Conservation (phyloP, 2,113 vertebrate genomes). For the Carettochelys insculpta region DNA sequence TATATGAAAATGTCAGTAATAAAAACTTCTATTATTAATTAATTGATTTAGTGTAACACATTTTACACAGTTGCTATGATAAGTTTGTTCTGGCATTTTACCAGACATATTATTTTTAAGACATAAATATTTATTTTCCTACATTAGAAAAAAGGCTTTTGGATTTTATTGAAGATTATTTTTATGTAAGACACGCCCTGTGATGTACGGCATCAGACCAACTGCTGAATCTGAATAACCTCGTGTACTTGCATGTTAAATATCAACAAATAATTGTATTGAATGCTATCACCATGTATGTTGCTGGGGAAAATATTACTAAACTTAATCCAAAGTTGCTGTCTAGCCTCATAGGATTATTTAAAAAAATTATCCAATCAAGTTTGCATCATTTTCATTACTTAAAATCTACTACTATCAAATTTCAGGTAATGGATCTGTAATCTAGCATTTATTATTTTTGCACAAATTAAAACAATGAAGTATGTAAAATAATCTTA, state of each 20-base stretch:
- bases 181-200: neutral
- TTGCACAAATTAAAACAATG: slow-evolving; percentile 5
- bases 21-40: slow-evolving; percentile 17
- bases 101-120: neutral
- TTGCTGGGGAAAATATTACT: neutral
- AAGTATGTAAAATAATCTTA: slow-evolving; percentile 44
- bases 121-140: neutral
- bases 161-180: neutral
- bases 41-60: neutral
- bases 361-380: slow-evolving; percentile 17
- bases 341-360: slow-evolving; percentile 8
- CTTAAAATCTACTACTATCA: slow-evolving; percentile 42
- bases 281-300: neutral
- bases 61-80: too few relatives aligned
- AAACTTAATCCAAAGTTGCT: slow-evolving; percentile 32
- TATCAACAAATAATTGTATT: slow-evolving; percentile 2
- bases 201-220: neutral
- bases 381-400: slow-evolving; percentile 47
- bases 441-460: neutral
- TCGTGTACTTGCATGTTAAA: neutral
- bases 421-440: neutral
- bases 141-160: neutral
- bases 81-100: neutral
- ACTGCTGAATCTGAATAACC: neutral
- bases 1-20: slow-evolving; percentile 9